A percentile compares a stretch with the other conserved stretches of the same genome.
These are phyloP conservation scores for Manduca sexta DNA, from an alignment of 1,140 invertebrate genomes.

Conservation along the genomic window DNA sequence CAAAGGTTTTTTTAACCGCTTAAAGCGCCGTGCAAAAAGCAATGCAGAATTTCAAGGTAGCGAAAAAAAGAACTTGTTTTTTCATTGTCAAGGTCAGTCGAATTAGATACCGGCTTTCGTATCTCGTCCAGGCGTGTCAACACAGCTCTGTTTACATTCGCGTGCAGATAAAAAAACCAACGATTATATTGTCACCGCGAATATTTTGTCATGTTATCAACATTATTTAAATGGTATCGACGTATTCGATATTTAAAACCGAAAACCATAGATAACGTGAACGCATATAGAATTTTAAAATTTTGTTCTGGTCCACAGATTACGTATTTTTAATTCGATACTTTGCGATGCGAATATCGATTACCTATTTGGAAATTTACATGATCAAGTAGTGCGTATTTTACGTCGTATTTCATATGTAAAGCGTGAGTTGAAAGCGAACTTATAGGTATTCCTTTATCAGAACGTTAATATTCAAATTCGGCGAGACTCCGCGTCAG, in stretches of 20 bases:
- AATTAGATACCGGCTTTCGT: slow-evolving; percentile 66
- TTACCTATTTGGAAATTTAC: too few species aligned
- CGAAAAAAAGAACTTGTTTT: slow-evolving; percentile 52
- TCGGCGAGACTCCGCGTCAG: slow-evolving; percentile 10
- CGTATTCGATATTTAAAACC: neutral
- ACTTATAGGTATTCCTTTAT: neutral
- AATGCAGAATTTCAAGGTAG: slow-evolving; percentile 45
- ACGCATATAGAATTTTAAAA: too few species aligned
- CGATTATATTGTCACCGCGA: slow-evolving; percentile 3
- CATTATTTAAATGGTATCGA: neutral
- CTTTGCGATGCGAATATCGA: too few species aligned
- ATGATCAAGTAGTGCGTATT: neutral
- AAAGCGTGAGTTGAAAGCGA: neutral
- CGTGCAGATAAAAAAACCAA: slow-evolving; percentile 39
- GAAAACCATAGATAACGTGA: neutral
- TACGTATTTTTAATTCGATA: too few species aligned
- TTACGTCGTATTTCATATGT: neutral
- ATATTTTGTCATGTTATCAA: neutral
- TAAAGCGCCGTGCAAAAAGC: slow-evolving; percentile 30
- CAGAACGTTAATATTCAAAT: slow-evolving; percentile 6
- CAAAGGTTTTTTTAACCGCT: slow-evolving; percentile 7
- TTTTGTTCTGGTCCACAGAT: too few species aligned
- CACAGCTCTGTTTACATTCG: slow-evolving; percentile 57
- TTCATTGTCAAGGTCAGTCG: slow-evolving; percentile 69
- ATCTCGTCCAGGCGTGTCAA: slow-evolving; percentile 60